These are phyloP conservation scores for Cephus spinipes DNA, from an alignment of 2,888 invertebrate species.

Conservation along the genomic window DNA sequence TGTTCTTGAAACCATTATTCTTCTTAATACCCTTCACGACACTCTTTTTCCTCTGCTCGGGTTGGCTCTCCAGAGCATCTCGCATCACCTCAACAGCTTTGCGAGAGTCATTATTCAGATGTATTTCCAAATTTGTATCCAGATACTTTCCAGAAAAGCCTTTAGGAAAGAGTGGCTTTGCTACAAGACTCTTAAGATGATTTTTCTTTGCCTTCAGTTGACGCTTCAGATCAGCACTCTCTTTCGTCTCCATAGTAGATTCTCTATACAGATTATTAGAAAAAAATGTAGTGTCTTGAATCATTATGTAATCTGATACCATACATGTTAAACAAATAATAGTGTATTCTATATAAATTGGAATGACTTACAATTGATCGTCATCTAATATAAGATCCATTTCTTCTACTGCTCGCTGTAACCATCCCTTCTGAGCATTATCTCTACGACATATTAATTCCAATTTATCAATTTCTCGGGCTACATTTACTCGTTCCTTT, in stretches of 20 bases:
- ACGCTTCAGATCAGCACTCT: slow-evolving; percentile 67
- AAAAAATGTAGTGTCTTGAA: slow-evolving; percentile 15
- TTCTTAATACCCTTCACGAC: slow-evolving; percentile 49
- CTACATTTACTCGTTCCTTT: slow-evolving; percentile 80
- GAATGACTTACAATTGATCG: slow-evolving; percentile 64
- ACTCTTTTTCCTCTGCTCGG: slow-evolving; percentile 37
- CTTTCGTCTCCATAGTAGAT: slow-evolving; percentile 54
- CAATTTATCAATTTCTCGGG: slow-evolving; percentile 83
- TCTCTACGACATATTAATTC: slow-evolving; percentile 76
- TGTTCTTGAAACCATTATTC: slow-evolving; percentile 28
- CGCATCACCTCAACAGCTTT: slow-evolving; percentile 72
- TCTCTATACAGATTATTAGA: slow-evolving; percentile 39
- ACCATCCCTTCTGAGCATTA: slow-evolving; percentile 84
- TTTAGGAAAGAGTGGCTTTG: slow-evolving; percentile 75
- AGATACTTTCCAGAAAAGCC: slow-evolving; percentile 78
- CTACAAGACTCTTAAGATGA: slow-evolving; percentile 69
- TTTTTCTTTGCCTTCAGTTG: slow-evolving; percentile 69
- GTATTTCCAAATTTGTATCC: slow-evolving; percentile 55
- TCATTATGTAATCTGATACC: not conserved
- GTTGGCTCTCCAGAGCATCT: slow-evolving; percentile 65
- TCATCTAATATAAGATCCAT: slow-evolving; percentile 94
- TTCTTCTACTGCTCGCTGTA: slow-evolving; percentile 85
- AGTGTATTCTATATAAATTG: not conserved
- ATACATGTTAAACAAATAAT: not conserved
- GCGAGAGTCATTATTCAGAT: slow-evolving; percentile 50